Evolutionary conservation across 2,888 invertebrate genomes (phyloP).

Genomic region (Drosophila hamatofila): DNA sequence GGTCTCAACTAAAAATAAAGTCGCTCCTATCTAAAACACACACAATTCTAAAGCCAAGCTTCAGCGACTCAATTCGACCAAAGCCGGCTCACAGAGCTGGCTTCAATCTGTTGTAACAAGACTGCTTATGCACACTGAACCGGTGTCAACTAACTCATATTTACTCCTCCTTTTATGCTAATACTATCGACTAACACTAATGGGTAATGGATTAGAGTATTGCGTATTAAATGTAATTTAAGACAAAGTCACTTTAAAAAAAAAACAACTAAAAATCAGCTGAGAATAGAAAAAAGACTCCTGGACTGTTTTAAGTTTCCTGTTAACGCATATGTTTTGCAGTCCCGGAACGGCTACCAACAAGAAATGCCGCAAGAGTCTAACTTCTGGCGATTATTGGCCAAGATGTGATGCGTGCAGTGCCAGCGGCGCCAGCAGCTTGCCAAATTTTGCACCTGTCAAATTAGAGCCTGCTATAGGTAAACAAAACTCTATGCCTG

Average conservation of each 20-base stretch:
- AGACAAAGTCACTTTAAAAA: not conserved
- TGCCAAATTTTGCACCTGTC: constrained; percentile 25
- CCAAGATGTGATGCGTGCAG: constrained; percentile 85
- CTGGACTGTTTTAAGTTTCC: constrained; percentile 19
- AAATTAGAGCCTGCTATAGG: not conserved
- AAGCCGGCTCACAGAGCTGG: constrained; percentile 44
- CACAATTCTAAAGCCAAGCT: constrained; percentile 43
- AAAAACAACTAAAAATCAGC: not conserved
- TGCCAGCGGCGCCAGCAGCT: constrained; percentile 16
- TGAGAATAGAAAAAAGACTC: not conserved
- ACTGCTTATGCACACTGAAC: constrained; percentile 58
- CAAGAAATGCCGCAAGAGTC: constrained; percentile 55
- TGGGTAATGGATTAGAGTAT: constrained; percentile 48
- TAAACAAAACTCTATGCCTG: constrained; percentile 21
- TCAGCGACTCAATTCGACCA: constrained; percentile 56
- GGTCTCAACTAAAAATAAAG: constrained; percentile 11
- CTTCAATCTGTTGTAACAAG: constrained; percentile 50
- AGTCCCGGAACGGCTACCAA: constrained; percentile 37
- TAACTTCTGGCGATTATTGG: constrained; percentile 88
- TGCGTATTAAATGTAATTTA: constrained; percentile 18
- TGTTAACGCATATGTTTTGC: constrained; percentile 34
- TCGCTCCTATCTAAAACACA: constrained; percentile 29
- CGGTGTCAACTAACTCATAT: constrained; percentile 39
- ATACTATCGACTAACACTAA: constrained; percentile 38
- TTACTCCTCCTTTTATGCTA: constrained; percentile 41